These are phyloP conservation scores for Dryobota labecula DNA, from an alignment of 2,888 invertebrate species.

Conservation along the genomic window DNA sequence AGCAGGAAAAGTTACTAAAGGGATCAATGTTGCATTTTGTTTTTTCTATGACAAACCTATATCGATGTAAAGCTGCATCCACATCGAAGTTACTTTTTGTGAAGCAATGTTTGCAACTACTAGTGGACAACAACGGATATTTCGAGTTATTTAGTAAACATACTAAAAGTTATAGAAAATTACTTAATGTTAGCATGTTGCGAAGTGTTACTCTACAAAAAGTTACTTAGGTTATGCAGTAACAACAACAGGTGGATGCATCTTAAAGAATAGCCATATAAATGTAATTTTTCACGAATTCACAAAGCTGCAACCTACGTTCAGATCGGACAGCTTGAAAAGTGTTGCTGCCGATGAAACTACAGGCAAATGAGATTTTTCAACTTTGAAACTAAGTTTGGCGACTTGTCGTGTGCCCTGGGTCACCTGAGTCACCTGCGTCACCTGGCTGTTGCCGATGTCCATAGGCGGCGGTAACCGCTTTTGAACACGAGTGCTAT, in stretches of 20 bases:
- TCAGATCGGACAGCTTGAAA: not conserved
- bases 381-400: slow-evolving; percentile 3
- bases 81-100: too few species aligned
- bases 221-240: too few species aligned
- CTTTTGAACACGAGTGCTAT: not conserved
- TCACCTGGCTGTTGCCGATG: not conserved
- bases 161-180: too few species aligned
- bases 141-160: too few species aligned
- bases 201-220: too few species aligned
- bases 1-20: not conserved
- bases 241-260: too few species aligned
- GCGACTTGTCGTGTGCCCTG: not conserved
- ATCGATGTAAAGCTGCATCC: not conserved
- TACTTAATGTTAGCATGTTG: too few species aligned
- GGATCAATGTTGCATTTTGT: not conserved
- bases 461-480: not conserved
- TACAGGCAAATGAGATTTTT: not conserved
- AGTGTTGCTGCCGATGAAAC: not conserved
- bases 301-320: not conserved
- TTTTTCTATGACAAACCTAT: not conserved
- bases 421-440: too few species aligned
- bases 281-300: not conserved
- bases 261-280: too few species aligned
- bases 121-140: too few species aligned
- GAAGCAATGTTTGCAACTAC: too few species aligned